These are phyloP conservation scores for Mirounga angustirostris DNA, from an alignment of 2,113 vertebrate genomes.

Conservation along the genomic window DNA sequence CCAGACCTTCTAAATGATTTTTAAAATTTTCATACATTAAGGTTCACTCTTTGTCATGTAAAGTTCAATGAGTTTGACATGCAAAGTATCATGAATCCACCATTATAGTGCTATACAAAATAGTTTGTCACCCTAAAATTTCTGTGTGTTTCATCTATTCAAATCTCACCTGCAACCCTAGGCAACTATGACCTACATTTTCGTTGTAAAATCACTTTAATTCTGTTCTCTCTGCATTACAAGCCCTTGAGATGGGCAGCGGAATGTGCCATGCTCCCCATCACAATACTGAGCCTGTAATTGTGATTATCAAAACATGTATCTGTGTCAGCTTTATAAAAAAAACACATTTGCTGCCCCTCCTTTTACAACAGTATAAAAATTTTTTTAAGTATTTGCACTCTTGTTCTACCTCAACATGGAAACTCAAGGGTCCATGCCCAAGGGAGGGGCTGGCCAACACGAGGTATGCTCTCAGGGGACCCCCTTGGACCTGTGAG, in stretches of 20 bases:
- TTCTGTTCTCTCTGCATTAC: constrained; percentile 85
- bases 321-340: constrained; percentile 88
- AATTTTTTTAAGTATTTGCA: constrained; percentile 92
- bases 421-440: constrained; percentile 83
- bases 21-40: background rate
- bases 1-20: background rate
- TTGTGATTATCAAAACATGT: constrained; percentile 91
- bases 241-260: constrained; percentile 86
- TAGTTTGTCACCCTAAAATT: background rate
- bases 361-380: constrained; percentile 90
- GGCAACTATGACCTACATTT: background rate
- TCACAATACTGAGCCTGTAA: constrained; percentile 90
- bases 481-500: constrained; percentile 57
- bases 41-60: background rate
- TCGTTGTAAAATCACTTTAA: constrained; percentile 89
- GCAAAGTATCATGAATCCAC: background rate
- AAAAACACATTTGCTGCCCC: constrained; percentile 86
- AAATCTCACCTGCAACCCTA: background rate
- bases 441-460: background rate
- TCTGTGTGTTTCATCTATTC: background rate
- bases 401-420: constrained; percentile 86
- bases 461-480: background rate
- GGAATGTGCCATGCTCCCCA: constrained; percentile 82
- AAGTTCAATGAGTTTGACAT: background rate
- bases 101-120: background rate